A percentile compares a stretch with the other conserved stretches of the same genome.
phyloP scores from a whole-genome alignment of 1,140 invertebrate genomes.

The Drosophila ficusphila region DNA sequence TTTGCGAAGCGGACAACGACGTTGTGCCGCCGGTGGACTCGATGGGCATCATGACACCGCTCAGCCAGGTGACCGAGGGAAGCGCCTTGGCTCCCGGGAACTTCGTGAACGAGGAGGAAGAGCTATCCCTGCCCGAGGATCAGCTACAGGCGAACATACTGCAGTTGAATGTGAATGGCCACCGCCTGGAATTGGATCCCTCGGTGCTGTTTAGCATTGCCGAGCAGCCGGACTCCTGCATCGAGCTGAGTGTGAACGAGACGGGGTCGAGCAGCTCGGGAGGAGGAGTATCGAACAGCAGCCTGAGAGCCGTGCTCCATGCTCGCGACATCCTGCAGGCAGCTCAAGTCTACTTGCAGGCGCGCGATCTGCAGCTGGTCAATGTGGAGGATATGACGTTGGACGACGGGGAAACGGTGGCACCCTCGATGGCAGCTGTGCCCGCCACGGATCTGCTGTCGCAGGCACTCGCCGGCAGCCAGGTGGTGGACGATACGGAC shows the following conservation, averaged over 20 bases:
- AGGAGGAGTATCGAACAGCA: conserved; percentile 7
- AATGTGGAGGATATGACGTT: conserved; percentile 52
- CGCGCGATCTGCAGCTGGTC: conserved; percentile 63
- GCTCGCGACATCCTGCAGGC: conserved; percentile 60
- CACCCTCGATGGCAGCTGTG: not conserved
- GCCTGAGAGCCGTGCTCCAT: conserved; percentile 31
- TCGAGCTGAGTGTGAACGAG: conserved; percentile 41
- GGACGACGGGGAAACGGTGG: conserved; percentile 18
- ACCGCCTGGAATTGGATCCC: conserved; percentile 58
- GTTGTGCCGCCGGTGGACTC: conserved; percentile 34
- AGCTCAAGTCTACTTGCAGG: conserved; percentile 65
- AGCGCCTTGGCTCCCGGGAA: not conserved
- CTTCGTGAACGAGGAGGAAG: conserved; percentile 12
- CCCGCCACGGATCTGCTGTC: conserved; percentile 88
- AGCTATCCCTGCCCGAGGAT: conserved; percentile 28
- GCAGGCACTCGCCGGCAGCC: conserved; percentile 86
- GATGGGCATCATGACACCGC: conserved; percentile 48
- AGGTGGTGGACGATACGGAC: conserved; percentile 34
- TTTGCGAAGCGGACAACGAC: conserved; percentile 10
- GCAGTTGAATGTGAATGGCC: conserved; percentile 55
- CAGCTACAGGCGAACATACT: conserved; percentile 49
- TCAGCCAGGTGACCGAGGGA: conserved; percentile 49
- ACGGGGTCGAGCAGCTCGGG: conserved; percentile 28
- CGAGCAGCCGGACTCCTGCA: conserved; percentile 55
- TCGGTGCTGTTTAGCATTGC: conserved; percentile 64